phyloP scores from a whole-genome alignment of 2,888 invertebrate genomes.

The Sphaerophoria taeniata region DNA sequence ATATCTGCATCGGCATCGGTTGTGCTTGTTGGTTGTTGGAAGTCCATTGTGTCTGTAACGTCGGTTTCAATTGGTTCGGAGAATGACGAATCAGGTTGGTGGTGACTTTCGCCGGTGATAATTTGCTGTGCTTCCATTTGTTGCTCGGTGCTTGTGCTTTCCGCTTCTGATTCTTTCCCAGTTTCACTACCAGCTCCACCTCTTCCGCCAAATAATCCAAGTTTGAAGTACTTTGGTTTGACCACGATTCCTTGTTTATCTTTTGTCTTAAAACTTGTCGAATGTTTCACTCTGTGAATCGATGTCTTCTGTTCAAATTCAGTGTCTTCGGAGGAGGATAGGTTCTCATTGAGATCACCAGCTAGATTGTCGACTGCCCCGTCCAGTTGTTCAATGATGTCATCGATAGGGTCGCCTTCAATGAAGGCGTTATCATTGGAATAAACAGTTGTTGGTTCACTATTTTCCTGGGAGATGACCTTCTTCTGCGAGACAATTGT shows the following conservation, averaged over 20 bases:
- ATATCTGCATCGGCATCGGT: slow-evolving; percentile 50
- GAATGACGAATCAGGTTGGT: slow-evolving; percentile 32
- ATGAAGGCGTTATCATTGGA: slow-evolving; percentile 75
- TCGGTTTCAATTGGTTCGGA: slow-evolving; percentile 39
- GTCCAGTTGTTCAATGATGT: slow-evolving; percentile 82
- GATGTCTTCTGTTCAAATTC: slow-evolving; percentile 55
- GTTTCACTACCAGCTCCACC: slow-evolving; percentile 48
- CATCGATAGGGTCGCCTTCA: slow-evolving; percentile 80
- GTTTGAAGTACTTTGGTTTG: slow-evolving; percentile 77
- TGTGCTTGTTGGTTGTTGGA: slow-evolving; percentile 61
- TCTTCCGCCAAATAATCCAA: slow-evolving; percentile 76
- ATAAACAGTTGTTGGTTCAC: slow-evolving; percentile 70
- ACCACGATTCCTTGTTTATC: slow-evolving; percentile 3
- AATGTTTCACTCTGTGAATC: slow-evolving; percentile 23
- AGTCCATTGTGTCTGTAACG: slow-evolving; percentile 37
- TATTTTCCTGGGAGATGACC: slow-evolving; percentile 41
- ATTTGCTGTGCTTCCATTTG: slow-evolving; percentile 29
- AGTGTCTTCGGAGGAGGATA: slow-evolving; percentile 54
- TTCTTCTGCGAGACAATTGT: slow-evolving; percentile 75
- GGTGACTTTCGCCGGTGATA: slow-evolving; percentile 53
- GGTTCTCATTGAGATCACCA: slow-evolving; percentile 61
- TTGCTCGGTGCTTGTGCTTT: slow-evolving; percentile 53
- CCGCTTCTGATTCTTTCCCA: slow-evolving; percentile 65
- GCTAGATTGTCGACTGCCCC: slow-evolving; percentile 77
- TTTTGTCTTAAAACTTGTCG: slow-evolving; percentile 36